These are phyloP conservation scores for Idaea dimidiata DNA, from an alignment of 2,888 invertebrate genomes.

Conservation along the genomic window DNA sequence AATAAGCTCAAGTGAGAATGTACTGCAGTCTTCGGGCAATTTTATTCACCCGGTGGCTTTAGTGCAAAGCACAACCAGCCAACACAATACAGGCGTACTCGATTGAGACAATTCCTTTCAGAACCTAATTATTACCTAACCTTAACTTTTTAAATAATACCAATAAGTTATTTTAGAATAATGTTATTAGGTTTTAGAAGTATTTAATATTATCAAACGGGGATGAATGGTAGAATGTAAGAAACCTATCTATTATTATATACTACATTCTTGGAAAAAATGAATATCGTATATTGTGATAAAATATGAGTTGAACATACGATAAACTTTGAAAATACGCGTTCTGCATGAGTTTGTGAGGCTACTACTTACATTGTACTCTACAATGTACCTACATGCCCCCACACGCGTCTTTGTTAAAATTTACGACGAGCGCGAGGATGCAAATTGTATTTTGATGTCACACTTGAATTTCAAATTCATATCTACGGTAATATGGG, in stretches of 20 bases:
- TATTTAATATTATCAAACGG: not conserved
- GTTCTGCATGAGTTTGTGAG: no score
- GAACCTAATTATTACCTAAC: no score
- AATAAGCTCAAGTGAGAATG: slow-evolving; percentile 1
- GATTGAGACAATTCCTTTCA: not conserved
- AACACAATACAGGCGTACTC: not conserved
- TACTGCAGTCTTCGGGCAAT: slow-evolving; percentile 1
- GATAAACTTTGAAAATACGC: not conserved
- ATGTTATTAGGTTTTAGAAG: not conserved
- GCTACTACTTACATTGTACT: no score
- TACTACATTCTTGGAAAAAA: no score
- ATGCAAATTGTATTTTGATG: not conserved
- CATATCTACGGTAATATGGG: not conserved
- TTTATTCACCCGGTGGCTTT: slow-evolving; percentile 3
- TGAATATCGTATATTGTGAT: no score
- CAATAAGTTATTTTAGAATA: not conserved
- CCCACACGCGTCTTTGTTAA: not conserved
- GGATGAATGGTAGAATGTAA: no score
- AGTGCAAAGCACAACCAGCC: not conserved
- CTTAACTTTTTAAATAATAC: no score
- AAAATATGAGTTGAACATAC: not conserved
- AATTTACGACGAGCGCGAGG: not conserved
- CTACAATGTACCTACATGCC: no score
- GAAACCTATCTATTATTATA: no score
- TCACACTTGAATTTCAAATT: not conserved